These are phyloP conservation scores for Dimorphilus gyrociliatus DNA, from an alignment of 2,888 invertebrate species.

Conservation along the genomic window DNA sequence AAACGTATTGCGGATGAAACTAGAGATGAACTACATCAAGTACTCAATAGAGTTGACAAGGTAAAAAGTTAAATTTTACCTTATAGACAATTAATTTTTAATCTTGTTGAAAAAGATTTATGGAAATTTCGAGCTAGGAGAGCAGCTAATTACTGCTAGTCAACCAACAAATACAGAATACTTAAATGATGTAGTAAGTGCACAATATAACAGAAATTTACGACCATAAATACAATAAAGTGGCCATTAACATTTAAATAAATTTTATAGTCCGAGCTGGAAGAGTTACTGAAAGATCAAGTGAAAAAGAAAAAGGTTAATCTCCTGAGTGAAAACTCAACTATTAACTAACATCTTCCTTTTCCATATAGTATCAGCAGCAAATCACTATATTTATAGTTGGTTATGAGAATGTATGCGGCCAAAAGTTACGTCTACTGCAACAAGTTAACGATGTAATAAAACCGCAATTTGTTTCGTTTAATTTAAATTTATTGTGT, in stretches of 20 bases:
- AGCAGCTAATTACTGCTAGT: slow-evolving; percentile 10
- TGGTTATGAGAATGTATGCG: slow-evolving; percentile 27
- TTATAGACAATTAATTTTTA: not conserved
- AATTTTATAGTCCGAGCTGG: slow-evolving; percentile 22
- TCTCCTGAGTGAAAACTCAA: not conserved
- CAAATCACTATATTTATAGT: slow-evolving; percentile 33
- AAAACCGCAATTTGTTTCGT: not conserved
- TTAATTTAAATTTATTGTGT: not conserved
- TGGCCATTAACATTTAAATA: not conserved
- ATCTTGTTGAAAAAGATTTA: slow-evolving; percentile 18
- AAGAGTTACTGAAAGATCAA: slow-evolving; percentile 23
- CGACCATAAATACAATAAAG: slow-evolving; percentile 2
- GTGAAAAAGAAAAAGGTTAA: slow-evolving; percentile 28
- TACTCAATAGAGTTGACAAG: slow-evolving; percentile 28
- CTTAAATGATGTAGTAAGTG: slow-evolving; percentile 25
- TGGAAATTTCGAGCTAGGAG: slow-evolving; percentile 20
- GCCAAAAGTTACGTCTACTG: slow-evolving; percentile 25
- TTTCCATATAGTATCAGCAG: slow-evolving; percentile 22
- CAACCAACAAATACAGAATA: slow-evolving; percentile 20
- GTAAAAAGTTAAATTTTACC: slow-evolving; percentile 9
- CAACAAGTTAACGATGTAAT: slow-evolving; percentile 33
- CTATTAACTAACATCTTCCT: too few species aligned
- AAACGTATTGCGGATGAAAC: slow-evolving; percentile 31
- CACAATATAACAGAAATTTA: too few species aligned
- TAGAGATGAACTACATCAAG: slow-evolving; percentile 29